These are phyloP conservation scores for Eurystomus glaucurus DNA, from an alignment of 2,797 vertebrate genomes.

Conservation along the genomic window DNA sequence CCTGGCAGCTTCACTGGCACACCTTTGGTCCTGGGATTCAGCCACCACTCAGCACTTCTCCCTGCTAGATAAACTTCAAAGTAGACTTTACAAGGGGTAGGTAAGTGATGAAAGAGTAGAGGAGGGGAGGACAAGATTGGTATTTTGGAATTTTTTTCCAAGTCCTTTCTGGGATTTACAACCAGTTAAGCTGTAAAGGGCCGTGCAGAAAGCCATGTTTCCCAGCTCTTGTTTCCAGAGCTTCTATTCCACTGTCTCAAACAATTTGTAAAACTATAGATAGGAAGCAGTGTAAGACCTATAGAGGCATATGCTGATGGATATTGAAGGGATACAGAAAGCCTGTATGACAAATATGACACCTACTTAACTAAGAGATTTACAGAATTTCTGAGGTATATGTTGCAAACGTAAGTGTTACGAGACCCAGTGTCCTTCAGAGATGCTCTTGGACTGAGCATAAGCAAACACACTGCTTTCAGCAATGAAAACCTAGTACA, in stretches of 20 bases:
- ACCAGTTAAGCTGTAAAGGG: background rate
- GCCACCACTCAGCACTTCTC: background rate
- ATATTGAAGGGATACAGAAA: background rate
- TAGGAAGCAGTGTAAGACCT: background rate
- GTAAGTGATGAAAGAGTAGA: background rate
- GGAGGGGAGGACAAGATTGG: background rate
- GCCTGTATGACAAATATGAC: background rate
- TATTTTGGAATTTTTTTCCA: background rate
- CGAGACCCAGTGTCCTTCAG: background rate
- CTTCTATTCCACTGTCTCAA: background rate
- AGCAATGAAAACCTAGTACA: background rate
- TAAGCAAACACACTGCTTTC: background rate
- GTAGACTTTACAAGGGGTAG: background rate
- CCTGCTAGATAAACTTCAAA: background rate
- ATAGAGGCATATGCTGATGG: background rate
- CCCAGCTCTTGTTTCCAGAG: background rate
- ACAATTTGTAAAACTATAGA: background rate
- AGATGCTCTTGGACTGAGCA: conserved; percentile 6
- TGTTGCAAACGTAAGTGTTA: background rate
- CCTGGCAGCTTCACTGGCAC: rapidly evolving
- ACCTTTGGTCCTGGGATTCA: rapidly evolving
- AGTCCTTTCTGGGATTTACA: background rate
- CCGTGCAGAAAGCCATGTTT: background rate
- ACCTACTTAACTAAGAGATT: background rate
- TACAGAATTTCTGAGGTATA: background rate